phyloP scores from a whole-genome alignment of 1,140 invertebrate species.

The Manduca sexta region DNA sequence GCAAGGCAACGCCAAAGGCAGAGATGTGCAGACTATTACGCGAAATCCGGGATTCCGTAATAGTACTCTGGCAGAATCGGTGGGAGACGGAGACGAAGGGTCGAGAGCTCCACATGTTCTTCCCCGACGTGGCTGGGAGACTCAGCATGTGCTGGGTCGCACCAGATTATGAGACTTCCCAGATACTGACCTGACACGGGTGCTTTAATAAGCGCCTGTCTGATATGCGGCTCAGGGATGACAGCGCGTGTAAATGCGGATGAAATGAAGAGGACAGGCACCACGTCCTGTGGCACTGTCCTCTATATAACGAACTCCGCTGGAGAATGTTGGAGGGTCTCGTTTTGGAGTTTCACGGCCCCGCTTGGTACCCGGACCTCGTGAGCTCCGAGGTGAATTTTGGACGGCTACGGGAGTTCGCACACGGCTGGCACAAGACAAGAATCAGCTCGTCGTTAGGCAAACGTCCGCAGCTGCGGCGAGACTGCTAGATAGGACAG shows the following conservation, averaged over 20 bases:
- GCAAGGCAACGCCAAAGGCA: background rate
- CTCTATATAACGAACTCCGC: too few species aligned
- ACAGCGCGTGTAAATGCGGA: constrained; percentile 5
- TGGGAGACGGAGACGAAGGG: background rate
- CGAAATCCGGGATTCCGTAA: too few species aligned
- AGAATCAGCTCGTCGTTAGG: too few species aligned
- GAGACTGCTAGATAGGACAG: too few species aligned
- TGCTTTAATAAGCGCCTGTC: constrained; percentile 11
- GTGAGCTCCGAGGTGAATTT: background rate
- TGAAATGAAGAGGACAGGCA: constrained; percentile 1
- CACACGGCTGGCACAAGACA: background rate
- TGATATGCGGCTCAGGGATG: constrained; percentile 4
- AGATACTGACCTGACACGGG: constrained; percentile 14
- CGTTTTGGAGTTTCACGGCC: too few species aligned
- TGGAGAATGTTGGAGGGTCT: too few species aligned
- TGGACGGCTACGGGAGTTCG: background rate
- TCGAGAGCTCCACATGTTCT: constrained; percentile 7
- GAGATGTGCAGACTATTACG: too few species aligned
- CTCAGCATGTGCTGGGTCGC: constrained; percentile 3
- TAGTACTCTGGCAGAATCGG: too few species aligned
- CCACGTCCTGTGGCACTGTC: constrained; percentile 7
- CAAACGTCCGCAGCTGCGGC: too few species aligned
- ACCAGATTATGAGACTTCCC: constrained; percentile 12
- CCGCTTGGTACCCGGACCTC: background rate
- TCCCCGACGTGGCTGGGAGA: constrained; percentile 8